These are phyloP conservation scores for Cataglyphis hispanica DNA, from an alignment of 1,140 invertebrate genomes.

Conservation along the genomic window DNA sequence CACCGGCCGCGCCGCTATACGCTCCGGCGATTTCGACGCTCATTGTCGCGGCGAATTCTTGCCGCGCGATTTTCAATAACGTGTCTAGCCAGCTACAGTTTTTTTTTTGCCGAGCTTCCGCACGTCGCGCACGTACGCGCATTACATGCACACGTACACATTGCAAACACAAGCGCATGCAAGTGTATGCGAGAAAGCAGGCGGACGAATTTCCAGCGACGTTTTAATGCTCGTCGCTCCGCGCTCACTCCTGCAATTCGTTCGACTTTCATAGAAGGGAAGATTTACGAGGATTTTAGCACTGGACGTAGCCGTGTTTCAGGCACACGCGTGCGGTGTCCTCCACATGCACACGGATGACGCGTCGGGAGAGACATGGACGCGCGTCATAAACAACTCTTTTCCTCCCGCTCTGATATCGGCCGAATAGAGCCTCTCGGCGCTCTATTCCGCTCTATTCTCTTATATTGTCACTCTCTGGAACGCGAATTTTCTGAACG, in stretches of 20 bases:
- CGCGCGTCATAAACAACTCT: slow-evolving; percentile 75
- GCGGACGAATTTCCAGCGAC: slow-evolving; percentile 66
- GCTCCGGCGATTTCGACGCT: slow-evolving; percentile 48
- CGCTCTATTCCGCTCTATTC: slow-evolving; percentile 17
- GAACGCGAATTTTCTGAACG: slow-evolving; percentile 21
- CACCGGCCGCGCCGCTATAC: not conserved
- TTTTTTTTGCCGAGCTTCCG: slow-evolving; percentile 26
- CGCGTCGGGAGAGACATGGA: slow-evolving; percentile 28
- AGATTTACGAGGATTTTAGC: slow-evolving; percentile 79
- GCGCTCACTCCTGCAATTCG: slow-evolving; percentile 69
- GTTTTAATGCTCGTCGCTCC: slow-evolving; percentile 70
- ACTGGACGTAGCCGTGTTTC: slow-evolving; percentile 51
- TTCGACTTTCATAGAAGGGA: slow-evolving; percentile 78
- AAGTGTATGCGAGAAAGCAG: not conserved
- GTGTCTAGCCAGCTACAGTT: slow-evolving; percentile 52
- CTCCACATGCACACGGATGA: slow-evolving; percentile 6
- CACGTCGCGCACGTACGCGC: not conserved
- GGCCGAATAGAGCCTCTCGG: not conserved
- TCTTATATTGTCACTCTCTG: slow-evolving; percentile 21
- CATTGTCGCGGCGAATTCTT: slow-evolving; percentile 49
- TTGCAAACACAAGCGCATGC: not conserved
- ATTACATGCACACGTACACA: too few relatives aligned
- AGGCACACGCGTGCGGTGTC: not conserved
- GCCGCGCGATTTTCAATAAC: slow-evolving; percentile 59
- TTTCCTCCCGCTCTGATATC: slow-evolving; percentile 64